phyloP scores from a whole-genome alignment of 2,888 invertebrate species.

The Adelphocoris suturalis region DNA sequence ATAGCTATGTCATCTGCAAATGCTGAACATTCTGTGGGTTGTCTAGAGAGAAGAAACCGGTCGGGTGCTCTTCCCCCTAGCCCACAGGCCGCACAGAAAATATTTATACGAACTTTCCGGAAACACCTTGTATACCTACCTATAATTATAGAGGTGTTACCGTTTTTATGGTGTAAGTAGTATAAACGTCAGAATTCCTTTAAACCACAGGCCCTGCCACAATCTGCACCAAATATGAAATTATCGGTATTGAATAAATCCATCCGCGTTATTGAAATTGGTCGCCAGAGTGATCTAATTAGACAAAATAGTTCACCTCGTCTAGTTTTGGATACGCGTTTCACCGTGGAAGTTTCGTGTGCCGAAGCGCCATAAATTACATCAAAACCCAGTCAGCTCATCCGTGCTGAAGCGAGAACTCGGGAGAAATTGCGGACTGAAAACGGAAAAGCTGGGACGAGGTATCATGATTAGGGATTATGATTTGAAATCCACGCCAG shows the following conservation, averaged over 20 bases:
- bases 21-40: no score
- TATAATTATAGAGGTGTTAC: no score
- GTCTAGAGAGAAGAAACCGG: no score
- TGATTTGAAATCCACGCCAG: conserved; percentile 17
- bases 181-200: no score
- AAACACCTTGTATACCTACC: no score
- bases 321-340: background rate
- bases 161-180: no score
- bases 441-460: conserved; percentile 1
- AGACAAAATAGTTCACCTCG: background rate
- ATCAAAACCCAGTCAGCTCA: background rate
- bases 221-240: background rate
- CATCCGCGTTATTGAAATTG: background rate
- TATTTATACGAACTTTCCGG: no score
- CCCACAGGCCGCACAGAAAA: no score
- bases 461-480: background rate
- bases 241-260: background rate
- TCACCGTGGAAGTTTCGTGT: background rate
- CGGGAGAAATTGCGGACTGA: background rate
- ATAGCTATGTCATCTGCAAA: no score
- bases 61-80: no score
- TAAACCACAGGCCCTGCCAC: background rate
- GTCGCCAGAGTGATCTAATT: background rate
- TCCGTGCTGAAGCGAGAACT: background rate
- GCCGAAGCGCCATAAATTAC: background rate